These are phyloP conservation scores for Bradypodion pumilum DNA, from an alignment of 2,797 vertebrate genomes.

Conservation along the genomic window DNA sequence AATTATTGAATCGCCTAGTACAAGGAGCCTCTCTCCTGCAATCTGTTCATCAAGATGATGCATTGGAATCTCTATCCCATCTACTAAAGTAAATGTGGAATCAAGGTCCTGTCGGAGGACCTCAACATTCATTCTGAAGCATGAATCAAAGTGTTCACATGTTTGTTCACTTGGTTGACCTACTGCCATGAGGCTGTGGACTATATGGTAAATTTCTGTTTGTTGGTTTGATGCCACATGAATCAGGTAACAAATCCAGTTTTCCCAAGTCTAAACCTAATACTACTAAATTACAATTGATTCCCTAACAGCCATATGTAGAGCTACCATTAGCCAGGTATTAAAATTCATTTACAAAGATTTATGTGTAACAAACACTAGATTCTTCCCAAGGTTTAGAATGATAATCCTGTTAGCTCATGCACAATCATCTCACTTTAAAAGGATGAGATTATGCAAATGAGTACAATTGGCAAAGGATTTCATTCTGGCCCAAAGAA, in stretches of 20 bases:
- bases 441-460: constrained; percentile 38
- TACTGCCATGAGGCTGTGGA: too few relatives aligned
- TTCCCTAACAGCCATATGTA: not conserved
- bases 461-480: constrained; percentile 1
- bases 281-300: not conserved
- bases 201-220: too few relatives aligned
- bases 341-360: constrained; percentile 54
- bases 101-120: too few relatives aligned
- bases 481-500: not conserved
- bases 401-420: constrained; percentile 12
- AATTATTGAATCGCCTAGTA: too few relatives aligned
- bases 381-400: constrained; percentile 50
- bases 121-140: too few relatives aligned
- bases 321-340: constrained; percentile 59
- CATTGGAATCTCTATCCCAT: too few relatives aligned
- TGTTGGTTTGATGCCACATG: too few relatives aligned
- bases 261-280: not conserved
- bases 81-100: too few relatives aligned
- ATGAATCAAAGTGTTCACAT: too few relatives aligned
- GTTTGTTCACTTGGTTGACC: too few relatives aligned
- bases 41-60: too few relatives aligned
- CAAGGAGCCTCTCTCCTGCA: too few relatives aligned
- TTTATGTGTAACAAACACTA: constrained; percentile 42
- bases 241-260: not conserved
- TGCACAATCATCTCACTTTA: constrained; percentile 41